Evolutionary conservation across 2,113 vertebrate genomes (phyloP), one percentile per base, ranked within the genome.

Genomic region (Corythornis vintsioides): DNA sequence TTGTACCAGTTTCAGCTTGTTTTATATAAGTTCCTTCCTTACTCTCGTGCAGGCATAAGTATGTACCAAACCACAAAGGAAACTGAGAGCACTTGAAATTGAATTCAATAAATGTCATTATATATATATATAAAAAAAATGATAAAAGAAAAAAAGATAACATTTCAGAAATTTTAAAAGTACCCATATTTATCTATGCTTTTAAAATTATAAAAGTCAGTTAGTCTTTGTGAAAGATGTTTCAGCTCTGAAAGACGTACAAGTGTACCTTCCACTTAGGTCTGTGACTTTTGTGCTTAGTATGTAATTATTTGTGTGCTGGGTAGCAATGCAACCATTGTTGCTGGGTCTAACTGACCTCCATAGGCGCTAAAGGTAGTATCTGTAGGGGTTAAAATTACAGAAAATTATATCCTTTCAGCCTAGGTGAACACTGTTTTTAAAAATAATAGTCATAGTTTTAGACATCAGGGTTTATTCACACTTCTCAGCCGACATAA

Each of bases 381-480:
- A 38, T 12, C n/a, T 72, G 15, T 70, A 90, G 59, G 55, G 31
- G 43, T 90, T 88, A 88, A 73, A 83, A 84, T 79, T 60, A 53
- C 9, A 85, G 10, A 59, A 11, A 65, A 76, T 9, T 5, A 14
- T 48, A 45, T 10, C 33, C 88, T 92, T 92, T 90, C 77, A 86
- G 15, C 7, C 2, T 57, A 77, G 13, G 19, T 80, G 47, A 90
- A 56, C 29, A 73, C 17, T 66, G 47, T 52, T 95, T 95, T 91
- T 57, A 40, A 89, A 72, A 57, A 55, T 21, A 84, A 21, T 65
- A 19, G 48, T 65, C 56, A 65, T 10, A 48, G 6, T 71, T 80
- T 76, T 71, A 85, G 89, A 93, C 89, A 91, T 70, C 38, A 66
- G 73, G 14, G 20, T 53, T 15, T 56, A 89, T 77, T 93, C 65